Evolutionary conservation across 2,797 vertebrate genomes (phyloP).

Genomic region (Monodelphis domestica): DNA sequence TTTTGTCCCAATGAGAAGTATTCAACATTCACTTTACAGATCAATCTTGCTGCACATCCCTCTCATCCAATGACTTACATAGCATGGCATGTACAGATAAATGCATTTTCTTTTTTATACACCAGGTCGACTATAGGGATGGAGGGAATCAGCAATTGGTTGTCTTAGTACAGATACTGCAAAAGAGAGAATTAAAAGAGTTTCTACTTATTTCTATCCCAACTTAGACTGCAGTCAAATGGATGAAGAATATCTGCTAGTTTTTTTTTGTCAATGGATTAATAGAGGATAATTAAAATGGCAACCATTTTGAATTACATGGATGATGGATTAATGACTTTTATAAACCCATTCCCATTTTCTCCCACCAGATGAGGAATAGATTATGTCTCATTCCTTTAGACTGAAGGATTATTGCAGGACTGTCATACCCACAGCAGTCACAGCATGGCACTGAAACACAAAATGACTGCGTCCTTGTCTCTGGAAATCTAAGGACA

Average conservation of each 20-base stretch:
- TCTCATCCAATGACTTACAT: background rate
- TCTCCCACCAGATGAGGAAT: background rate
- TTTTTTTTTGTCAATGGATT: background rate
- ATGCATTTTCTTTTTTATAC: background rate
- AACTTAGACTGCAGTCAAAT: background rate
- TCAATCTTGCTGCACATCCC: background rate
- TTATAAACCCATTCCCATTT: background rate
- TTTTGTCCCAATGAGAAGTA: background rate
- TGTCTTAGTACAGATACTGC: background rate
- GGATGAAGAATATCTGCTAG: background rate
- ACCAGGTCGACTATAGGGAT: background rate
- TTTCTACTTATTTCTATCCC: background rate
- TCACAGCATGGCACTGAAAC: slow-evolving; percentile 62
- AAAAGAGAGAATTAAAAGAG: background rate
- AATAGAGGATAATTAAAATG: slow-evolving; percentile 23
- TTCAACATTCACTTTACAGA: background rate
- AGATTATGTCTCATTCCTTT: rapidly evolving
- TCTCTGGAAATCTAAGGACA: background rate
- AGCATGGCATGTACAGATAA: background rate
- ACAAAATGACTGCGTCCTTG: background rate
- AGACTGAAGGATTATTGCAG: background rate
- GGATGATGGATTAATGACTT: slow-evolving; percentile 53
- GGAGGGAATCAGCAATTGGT: background rate
- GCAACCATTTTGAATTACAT: slow-evolving; percentile 47
- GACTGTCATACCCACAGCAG: rapidly evolving